phyloP scores from a whole-genome alignment of 2,113 vertebrate species.

The Gymnogyps californianus region DNA sequence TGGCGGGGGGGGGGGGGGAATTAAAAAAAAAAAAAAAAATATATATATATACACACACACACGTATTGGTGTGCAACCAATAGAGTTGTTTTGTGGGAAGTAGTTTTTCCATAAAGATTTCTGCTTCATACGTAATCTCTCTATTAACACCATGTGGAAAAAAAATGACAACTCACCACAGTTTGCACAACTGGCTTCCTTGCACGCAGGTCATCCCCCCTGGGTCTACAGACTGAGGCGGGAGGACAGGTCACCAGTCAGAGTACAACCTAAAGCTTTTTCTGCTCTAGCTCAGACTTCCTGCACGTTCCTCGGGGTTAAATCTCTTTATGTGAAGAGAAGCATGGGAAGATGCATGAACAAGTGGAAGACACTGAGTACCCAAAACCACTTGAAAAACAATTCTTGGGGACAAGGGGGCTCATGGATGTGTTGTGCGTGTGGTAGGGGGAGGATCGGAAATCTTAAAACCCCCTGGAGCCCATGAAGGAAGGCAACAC shows the following conservation, averaged over 20 bases:
- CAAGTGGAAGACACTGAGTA: not conserved
- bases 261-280: not conserved
- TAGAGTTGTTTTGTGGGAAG: not conserved
- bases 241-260: not conserved
- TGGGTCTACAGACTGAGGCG: not conserved
- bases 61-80: not conserved
- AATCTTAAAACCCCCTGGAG: not conserved
- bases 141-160: not conserved
- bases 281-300: not conserved
- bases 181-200: not conserved
- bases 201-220: rapidly evolving
- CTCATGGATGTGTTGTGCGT: rapidly evolving
- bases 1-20: too few species aligned
- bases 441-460: not conserved
- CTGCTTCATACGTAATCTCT: not conserved
- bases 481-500: not conserved
- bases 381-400: not conserved
- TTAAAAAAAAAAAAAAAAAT: not conserved
- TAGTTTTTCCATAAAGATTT: not conserved
- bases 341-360: not conserved
- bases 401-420: not conserved
- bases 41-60: not conserved
- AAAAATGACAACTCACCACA: not conserved
- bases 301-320: not conserved
- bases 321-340: not conserved